Evolutionary conservation across 2,888 invertebrate genomes (phyloP), one percentile per base, ranked within the genome.

Genomic region (Nebria brevicollis): DNA sequence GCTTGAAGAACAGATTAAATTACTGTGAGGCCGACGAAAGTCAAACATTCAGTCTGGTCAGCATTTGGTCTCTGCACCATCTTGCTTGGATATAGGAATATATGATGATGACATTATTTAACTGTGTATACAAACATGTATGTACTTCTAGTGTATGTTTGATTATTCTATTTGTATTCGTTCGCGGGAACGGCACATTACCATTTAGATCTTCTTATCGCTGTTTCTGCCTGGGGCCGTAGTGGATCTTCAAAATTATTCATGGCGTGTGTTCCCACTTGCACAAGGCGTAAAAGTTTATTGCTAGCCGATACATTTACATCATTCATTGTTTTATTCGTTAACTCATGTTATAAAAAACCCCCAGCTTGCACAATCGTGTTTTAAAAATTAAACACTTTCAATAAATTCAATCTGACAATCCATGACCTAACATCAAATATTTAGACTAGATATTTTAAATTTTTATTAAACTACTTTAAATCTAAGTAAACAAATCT

Each of bases 121-220:
- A 54, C 54, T 6, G 13, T 8, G 11, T 54, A 54, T 54, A 34
- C 34, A 54, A 54, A 54, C 54, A 54, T 54, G 54, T 8, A 13
- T 43, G 43, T 43, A 10, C 43, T 10, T 68, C 70, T 34, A 25
- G 26, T 70, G 70, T 34, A 11, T 70, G 25, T 70, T 66, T 81
- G 80, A 81, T 81, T 75, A 81, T 81, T 81, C 80, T 75, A 81
- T 81, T 81, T 81, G 80, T 80, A 80, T 80, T 80, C 80, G 70
- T 65, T 42, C 80, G 65, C 80, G 41, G 80, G 75, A 68, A 66
- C 66, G 75, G 72, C 72, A 65, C 80, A 81, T 81, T 81, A 81
- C 80, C 80, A 81, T 81, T 81, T 81, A 81, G 75, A 81, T 81
- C 80, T 75, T 81, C 80, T 81, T 81, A 81, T 81, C 79, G 73